Evolutionary conservation across 2,797 vertebrate species (phyloP).

Genomic region (Apogon hyalosoma): DNA sequence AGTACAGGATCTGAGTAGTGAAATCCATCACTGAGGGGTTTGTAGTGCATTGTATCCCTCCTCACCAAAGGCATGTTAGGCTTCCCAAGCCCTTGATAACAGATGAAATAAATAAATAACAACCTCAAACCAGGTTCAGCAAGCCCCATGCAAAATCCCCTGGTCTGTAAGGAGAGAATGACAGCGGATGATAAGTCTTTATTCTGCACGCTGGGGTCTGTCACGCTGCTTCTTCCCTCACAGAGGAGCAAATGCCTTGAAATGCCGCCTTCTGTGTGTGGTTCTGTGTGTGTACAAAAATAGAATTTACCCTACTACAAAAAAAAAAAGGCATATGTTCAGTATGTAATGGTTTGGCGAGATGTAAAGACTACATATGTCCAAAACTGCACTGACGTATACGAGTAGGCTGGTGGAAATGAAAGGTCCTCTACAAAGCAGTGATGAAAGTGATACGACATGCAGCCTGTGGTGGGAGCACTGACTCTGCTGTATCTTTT

Average conservation of each 20-base stretch:
- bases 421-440: conserved; percentile 27
- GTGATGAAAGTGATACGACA: conserved; percentile 37
- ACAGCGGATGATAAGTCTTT: conserved; percentile 73
- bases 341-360: not conserved
- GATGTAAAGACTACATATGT: conserved; percentile 22
- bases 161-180: conserved; percentile 64
- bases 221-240: conserved; percentile 63
- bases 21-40: conserved; percentile 68
- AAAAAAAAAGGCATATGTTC: not conserved
- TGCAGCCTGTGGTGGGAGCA: conserved; percentile 55
- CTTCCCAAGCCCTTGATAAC: conserved; percentile 69
- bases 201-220: conserved; percentile 69
- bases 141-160: conserved; percentile 68
- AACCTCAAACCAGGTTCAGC: conserved; percentile 61
- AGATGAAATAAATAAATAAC: conserved; percentile 72
- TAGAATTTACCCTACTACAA: not conserved
- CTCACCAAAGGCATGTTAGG: conserved; percentile 62
- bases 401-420: conserved; percentile 23
- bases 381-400: conserved; percentile 4
- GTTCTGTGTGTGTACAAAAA: conserved; percentile 22
- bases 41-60: conserved; percentile 59
- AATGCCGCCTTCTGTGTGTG: conserved; percentile 52
- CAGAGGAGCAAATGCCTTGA: conserved; percentile 62
- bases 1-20: conserved; percentile 58
- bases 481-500: conserved; percentile 36